A percentile compares a stretch with the other conserved stretches of the same genome.
phyloP scores from a whole-genome alignment of 1,140 invertebrate genomes.

The Araneus ventricosus region DNA sequence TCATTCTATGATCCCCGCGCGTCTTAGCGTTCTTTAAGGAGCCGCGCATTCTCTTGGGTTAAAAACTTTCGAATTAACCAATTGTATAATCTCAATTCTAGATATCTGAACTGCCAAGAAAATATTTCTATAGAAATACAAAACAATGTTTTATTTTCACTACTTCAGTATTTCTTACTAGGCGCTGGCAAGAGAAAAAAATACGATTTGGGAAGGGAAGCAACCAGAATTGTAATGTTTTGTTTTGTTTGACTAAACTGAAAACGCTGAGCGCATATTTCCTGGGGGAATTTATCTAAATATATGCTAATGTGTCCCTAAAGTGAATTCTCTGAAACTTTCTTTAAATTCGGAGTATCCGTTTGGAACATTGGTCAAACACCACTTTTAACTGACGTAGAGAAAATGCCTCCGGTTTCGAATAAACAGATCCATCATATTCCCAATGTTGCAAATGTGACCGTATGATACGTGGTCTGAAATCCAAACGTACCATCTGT shows the following conservation, averaged over 20 bases:
- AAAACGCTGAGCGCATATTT: background rate
- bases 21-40: too few species aligned
- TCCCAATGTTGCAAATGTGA: conserved; percentile 9
- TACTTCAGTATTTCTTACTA: too few species aligned
- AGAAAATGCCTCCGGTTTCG: background rate
- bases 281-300: background rate
- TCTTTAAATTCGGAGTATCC: background rate
- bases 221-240: background rate
- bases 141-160: too few species aligned
- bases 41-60: too few species aligned
- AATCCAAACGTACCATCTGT: background rate
- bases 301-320: conserved; percentile 28
- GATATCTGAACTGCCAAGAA: too few species aligned
- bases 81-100: too few species aligned
- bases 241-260: background rate
- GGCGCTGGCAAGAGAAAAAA: too few species aligned
- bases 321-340: background rate
- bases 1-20: too few species aligned
- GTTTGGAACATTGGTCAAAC: background rate
- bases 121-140: too few species aligned
- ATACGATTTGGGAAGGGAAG: too few species aligned
- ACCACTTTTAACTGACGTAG: background rate
- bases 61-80: too few species aligned
- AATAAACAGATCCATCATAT: conserved; percentile 26
- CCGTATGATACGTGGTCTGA: background rate